phyloP scores from a whole-genome alignment of 2,888 invertebrate species.

The Cephus spinipes region DNA sequence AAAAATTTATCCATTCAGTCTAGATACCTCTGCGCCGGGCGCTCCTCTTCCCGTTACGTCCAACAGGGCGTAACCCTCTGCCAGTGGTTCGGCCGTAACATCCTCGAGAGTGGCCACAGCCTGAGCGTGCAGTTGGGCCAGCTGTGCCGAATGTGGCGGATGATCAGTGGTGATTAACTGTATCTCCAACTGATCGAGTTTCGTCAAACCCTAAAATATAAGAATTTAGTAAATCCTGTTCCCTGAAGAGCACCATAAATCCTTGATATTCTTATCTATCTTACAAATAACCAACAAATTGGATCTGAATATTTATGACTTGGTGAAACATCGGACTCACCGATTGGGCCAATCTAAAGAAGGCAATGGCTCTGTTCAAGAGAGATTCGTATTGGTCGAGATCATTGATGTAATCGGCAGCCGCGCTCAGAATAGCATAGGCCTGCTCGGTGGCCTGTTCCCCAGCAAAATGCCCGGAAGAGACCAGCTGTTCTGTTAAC shows the following conservation, averaged over 20 bases:
- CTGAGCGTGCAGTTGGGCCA: constrained; percentile 77
- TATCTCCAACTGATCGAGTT: constrained; percentile 80
- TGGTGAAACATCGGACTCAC: constrained; percentile 64
- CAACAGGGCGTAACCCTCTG: constrained; percentile 79
- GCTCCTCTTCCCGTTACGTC: constrained; percentile 75
- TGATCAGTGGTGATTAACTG: constrained; percentile 76
- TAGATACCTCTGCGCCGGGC: constrained; percentile 69
- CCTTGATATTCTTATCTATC: not conserved
- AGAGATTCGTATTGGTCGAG: constrained; percentile 78
- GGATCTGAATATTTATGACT: not conserved
- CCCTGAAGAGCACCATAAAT: not conserved
- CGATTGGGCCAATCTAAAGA: constrained; percentile 78
- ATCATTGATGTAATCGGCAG: constrained; percentile 78
- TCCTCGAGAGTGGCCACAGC: constrained; percentile 76
- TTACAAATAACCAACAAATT: not conserved
- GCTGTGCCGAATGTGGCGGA: constrained; percentile 74
- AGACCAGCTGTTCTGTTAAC: constrained; percentile 80
- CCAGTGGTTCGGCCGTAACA: constrained; percentile 75
- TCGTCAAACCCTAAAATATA: constrained; percentile 72
- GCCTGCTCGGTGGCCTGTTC: constrained; percentile 77
- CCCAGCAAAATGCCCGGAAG: constrained; percentile 78
- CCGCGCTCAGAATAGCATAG: constrained; percentile 74
- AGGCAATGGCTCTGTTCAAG: constrained; percentile 76
- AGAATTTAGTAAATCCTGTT: not conserved
- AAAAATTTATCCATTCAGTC: not conserved